Evolutionary conservation across 2,113 vertebrate genomes (phyloP).

Genomic region (Gasterosteus nipponicus): DNA sequence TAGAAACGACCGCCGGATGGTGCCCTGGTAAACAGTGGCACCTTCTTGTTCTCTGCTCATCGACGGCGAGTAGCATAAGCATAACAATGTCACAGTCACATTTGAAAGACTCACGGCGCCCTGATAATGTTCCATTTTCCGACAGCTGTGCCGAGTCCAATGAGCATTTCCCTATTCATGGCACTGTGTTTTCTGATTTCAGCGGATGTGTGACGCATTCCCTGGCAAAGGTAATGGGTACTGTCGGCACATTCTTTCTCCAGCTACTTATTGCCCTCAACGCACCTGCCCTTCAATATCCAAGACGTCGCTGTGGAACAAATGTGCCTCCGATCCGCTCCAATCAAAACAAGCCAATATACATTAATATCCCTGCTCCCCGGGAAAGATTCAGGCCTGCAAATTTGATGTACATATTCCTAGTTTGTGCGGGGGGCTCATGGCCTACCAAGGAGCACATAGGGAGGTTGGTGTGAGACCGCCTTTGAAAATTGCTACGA

Average conservation of each 20-base stretch:
- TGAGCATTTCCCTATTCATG: conserved; percentile 66
- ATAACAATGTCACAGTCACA: conserved; percentile 51
- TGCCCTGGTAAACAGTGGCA: conserved; percentile 20
- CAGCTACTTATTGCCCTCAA: conserved; percentile 64
- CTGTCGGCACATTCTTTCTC: conserved; percentile 58
- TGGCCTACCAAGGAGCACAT: conserved; percentile 1
- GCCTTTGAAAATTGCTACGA: conserved; percentile 19
- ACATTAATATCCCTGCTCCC: conserved; percentile 43
- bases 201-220: conserved; percentile 68
- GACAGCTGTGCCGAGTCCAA: conserved; percentile 47
- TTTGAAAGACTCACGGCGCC: conserved; percentile 57
- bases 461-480: not conserved
- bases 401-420: conserved; percentile 54
- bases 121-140: conserved; percentile 65
- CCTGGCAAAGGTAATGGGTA: conserved; percentile 67
- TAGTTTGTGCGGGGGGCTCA: not conserved
- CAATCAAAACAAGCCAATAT: conserved; percentile 63
- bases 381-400: conserved; percentile 43
- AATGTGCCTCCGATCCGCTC: conserved; percentile 57
- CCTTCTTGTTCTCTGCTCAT: conserved; percentile 51
- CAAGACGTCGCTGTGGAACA: conserved; percentile 41
- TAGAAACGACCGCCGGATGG: conserved; percentile 47
- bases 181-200: conserved; percentile 66
- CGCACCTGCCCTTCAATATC: conserved; percentile 62
- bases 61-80: conserved; percentile 41